Conservation (phyloP, 2,888 invertebrate species). For the Ornithoptera alexandrae region DNA sequence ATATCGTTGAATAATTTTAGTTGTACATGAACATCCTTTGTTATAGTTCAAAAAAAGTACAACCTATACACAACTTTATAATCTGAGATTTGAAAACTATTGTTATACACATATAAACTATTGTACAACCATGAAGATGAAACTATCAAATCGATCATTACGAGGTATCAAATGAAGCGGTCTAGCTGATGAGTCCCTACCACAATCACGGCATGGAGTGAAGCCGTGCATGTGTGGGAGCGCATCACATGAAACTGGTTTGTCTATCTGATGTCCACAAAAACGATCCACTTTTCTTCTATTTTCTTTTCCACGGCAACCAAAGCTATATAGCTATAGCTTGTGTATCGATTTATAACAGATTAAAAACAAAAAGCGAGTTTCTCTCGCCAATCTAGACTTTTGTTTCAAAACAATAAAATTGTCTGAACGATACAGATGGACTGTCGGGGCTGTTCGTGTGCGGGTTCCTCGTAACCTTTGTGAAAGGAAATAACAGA, state of each 20-base stretch:
- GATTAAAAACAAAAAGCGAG: neutral
- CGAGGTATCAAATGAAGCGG: conserved; percentile 70
- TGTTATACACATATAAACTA: too few species aligned
- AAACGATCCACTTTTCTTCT: conserved; percentile 44
- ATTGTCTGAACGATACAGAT: conserved; percentile 3
- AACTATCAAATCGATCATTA: conserved; percentile 23
- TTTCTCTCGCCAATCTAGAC: conserved; percentile 5
- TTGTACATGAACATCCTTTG: too few species aligned
- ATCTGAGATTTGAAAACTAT: too few species aligned
- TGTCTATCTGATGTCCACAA: conserved; percentile 51
- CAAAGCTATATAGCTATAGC: neutral
- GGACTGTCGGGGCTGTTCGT: neutral
- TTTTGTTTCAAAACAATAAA: conserved; percentile 21
- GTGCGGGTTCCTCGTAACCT: neutral
- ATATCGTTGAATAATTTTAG: conserved; percentile 13
- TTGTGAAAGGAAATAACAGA: conserved; percentile 13
- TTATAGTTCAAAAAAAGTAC: too few species aligned
- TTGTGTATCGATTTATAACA: neutral
- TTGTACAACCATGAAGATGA: conserved; percentile 34
- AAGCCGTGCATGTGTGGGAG: conserved; percentile 75
- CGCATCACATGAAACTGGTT: conserved; percentile 63
- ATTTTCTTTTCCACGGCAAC: conserved; percentile 51
- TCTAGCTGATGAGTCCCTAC: conserved; percentile 64
- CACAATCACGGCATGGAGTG: conserved; percentile 59
- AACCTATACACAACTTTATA: too few species aligned